phyloP scores from a whole-genome alignment of 2,113 vertebrate genomes.

The Montifringilla adamsi region DNA sequence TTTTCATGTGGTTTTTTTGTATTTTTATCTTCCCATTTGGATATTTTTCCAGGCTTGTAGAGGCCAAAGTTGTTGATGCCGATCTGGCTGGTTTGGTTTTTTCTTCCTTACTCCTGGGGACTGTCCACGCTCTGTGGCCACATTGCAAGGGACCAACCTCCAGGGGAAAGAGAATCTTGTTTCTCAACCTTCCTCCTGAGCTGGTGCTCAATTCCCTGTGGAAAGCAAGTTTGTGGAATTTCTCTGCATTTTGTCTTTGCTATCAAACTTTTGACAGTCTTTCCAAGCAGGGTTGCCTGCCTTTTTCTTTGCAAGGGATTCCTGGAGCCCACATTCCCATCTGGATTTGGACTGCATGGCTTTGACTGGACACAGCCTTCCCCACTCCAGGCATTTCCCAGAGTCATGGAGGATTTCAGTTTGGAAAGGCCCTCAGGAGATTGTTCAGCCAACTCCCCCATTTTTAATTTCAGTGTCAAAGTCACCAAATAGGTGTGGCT shows the following conservation, averaged over 20 bases:
- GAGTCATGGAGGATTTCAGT: neutral
- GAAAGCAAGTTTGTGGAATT: neutral
- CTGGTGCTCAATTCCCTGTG: neutral
- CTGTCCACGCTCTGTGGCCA: neutral
- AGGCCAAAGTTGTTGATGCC: neutral
- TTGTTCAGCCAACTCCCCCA: neutral
- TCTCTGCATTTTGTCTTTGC: neutral
- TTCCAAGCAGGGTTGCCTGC: neutral
- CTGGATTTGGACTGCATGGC: neutral
- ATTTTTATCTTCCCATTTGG: neutral
- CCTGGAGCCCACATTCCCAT: neutral
- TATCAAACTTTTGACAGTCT: fast-evolving
- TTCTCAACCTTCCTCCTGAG: neutral
- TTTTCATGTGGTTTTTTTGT: neutral
- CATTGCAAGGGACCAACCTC: fast-evolving
- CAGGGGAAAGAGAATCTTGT: neutral
- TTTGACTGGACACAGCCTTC: neutral
- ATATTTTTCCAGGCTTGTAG: neutral
- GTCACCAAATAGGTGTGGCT: neutral
- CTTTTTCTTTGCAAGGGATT: neutral
- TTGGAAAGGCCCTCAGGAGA: neutral
- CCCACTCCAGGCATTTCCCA: neutral
- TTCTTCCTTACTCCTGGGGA: neutral
- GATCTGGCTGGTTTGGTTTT: neutral
- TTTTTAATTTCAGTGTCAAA: neutral